Percentiles rank a stretch among this genome's conserved stretches.
phyloP scores from a whole-genome alignment of 2,888 invertebrate species.

The Matsumyia berberina region DNA sequence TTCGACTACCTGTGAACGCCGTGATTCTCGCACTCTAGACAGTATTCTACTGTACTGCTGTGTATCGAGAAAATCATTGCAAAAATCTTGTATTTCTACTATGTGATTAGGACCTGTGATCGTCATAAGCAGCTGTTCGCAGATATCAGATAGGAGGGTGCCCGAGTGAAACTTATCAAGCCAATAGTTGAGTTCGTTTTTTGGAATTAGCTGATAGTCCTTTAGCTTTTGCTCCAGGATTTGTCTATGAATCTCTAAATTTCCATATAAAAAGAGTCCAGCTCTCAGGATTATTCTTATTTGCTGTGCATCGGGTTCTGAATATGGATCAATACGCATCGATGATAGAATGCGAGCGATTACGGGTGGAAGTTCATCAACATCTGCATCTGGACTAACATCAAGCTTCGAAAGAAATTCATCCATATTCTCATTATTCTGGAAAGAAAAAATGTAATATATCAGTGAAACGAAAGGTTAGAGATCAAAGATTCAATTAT shows the following conservation, averaged over 20 bases:
- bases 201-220: slow-evolving; percentile 41
- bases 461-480: too few relatives aligned
- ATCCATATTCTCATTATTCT: slow-evolving; percentile 19
- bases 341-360: slow-evolving; percentile 45
- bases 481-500: too few relatives aligned
- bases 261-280: slow-evolving; percentile 50
- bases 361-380: slow-evolving; percentile 44
- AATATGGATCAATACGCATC: slow-evolving; percentile 42
- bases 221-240: slow-evolving; percentile 47
- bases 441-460: too few relatives aligned
- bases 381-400: slow-evolving; percentile 16
- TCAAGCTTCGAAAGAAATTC: slow-evolving; percentile 35
- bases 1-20: neutral
- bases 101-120: slow-evolving; percentile 59
- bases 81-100: slow-evolving; percentile 62
- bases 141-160: slow-evolving; percentile 45
- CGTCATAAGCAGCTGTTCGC: slow-evolving; percentile 57
- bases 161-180: slow-evolving; percentile 48
- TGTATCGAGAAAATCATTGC: slow-evolving; percentile 55
- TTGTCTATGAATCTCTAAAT: slow-evolving; percentile 45
- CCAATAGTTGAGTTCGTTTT: slow-evolving; percentile 43
- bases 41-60: slow-evolving; percentile 26
- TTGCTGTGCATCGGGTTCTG: slow-evolving; percentile 29
- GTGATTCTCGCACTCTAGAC: slow-evolving; percentile 31
- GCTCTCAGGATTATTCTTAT: slow-evolving; percentile 25